These are phyloP conservation scores for Anguilla pacifica DNA, from an alignment of 2,797 vertebrate genomes.

Conservation along the genomic window DNA sequence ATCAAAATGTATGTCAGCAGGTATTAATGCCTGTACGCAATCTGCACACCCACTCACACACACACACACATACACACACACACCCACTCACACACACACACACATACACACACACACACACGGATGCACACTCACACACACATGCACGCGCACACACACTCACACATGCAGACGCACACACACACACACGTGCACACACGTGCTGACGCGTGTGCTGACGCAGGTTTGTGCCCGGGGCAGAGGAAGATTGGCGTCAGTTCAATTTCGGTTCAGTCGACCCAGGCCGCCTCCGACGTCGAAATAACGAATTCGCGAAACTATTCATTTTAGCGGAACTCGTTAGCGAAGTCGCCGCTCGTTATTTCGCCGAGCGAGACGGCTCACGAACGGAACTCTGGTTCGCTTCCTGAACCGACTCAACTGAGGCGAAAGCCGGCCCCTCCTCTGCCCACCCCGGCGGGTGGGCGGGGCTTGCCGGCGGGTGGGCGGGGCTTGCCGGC, in stretches of 20 bases:
- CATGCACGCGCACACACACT: not conserved
- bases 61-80: not conserved
- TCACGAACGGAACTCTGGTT: not conserved
- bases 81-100: not conserved
- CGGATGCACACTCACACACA: not conserved
- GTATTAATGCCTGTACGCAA: not conserved
- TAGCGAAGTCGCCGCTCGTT: not conserved
- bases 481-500: too few species aligned
- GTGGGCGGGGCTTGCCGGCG: conserved; percentile 88
- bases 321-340: not conserved
- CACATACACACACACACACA: not conserved
- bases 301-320: not conserved
- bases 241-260: not conserved
- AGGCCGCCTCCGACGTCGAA: not conserved
- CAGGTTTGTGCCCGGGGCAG: not conserved
- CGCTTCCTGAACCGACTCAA: not conserved
- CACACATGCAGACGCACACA: not conserved
- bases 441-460: conserved; percentile 90
- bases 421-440: conserved; percentile 56
- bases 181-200: not conserved
- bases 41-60: not conserved
- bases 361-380: not conserved
- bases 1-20: not conserved
- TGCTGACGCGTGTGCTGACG: not conserved
- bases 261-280: not conserved